phyloP scores from a whole-genome alignment of 2,113 vertebrate genomes.

The Uria lomvia region DNA sequence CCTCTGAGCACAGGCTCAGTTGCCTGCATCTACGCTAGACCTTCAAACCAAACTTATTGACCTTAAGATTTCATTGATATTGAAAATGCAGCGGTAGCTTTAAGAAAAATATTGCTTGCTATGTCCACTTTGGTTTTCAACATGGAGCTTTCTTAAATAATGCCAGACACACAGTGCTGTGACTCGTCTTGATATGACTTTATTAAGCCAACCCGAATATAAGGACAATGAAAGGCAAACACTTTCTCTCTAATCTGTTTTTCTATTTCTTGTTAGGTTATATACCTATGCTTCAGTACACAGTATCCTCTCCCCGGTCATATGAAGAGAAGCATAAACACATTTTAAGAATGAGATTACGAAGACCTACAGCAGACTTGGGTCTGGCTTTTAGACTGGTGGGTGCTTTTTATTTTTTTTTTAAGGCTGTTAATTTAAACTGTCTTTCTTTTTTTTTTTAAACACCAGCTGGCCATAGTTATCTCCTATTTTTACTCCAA shows the following conservation, averaged over 20 bases:
- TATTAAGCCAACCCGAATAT: not conserved
- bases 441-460: not conserved
- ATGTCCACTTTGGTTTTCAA: not conserved
- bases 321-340: not conserved
- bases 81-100: not conserved
- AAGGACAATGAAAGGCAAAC: not conserved
- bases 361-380: not conserved
- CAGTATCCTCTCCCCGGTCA: not conserved
- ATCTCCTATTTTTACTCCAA: not conserved
- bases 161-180: not conserved
- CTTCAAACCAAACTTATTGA: not conserved
- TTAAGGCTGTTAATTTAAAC: not conserved
- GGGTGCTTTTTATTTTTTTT: not conserved
- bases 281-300: not conserved
- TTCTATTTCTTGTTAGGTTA: not conserved
- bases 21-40: not conserved
- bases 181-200: not conserved
- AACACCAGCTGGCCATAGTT: not conserved
- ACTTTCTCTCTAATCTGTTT: not conserved
- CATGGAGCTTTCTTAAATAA: not conserved
- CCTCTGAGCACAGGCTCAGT: not conserved
- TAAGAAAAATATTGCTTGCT: not conserved
- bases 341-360: not conserved
- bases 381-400: not conserved
- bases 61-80: not conserved